Conservation (phyloP, 2,888 invertebrate genomes). For the Mamestra brassicae region DNA sequence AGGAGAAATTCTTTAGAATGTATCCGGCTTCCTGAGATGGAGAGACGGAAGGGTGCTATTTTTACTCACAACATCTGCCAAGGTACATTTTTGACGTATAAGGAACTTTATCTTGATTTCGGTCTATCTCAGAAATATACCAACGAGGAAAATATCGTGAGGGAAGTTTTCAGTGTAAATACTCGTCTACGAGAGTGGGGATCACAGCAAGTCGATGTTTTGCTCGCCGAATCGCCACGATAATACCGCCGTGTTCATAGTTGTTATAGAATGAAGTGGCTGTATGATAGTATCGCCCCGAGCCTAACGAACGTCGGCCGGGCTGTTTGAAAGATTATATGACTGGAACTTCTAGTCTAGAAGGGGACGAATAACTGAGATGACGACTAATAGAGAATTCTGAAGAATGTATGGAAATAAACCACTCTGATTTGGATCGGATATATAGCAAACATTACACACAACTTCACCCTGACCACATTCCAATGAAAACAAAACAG, state of each 20-base stretch:
- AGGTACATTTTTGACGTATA: background rate
- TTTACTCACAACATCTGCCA: background rate
- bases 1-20: constrained; percentile 16
- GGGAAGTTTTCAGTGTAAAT: background rate
- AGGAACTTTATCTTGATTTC: background rate
- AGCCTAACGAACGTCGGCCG: no score
- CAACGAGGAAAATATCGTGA: background rate
- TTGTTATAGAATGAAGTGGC: no score
- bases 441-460: background rate
- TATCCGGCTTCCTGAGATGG: constrained; percentile 17
- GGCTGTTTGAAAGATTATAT: no score
- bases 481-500: constrained; percentile 17
- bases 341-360: no score
- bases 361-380: no score
- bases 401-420: background rate
- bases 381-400: background rate
- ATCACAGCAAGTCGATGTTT: no score
- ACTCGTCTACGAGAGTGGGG: no score
- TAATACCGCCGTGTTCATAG: no score
- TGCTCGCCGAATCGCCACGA: no score
- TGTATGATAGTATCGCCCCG: no score
- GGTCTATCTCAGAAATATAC: background rate
- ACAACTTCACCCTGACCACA: background rate
- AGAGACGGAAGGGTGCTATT: background rate
- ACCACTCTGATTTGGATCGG: background rate